phyloP scores from a whole-genome alignment of 53 echinoderm and acorn worm species.

The Echinarachnius parma region DNA sequence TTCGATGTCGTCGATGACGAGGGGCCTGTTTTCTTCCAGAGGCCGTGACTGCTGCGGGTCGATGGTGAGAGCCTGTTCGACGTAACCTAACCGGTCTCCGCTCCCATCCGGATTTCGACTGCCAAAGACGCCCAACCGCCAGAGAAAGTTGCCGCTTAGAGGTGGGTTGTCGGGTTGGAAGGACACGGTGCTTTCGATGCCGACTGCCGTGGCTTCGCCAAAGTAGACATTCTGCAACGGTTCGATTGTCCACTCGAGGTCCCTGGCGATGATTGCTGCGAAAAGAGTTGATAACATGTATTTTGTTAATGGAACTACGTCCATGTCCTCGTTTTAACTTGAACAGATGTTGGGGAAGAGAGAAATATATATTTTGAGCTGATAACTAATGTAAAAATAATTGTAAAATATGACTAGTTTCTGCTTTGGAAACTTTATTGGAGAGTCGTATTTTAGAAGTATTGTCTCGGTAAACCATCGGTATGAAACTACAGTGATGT shows the following conservation, averaged over 20 bases:
- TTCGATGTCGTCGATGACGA: conserved; percentile 41
- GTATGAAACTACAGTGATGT: too few relatives aligned
- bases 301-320: too few relatives aligned
- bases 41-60: conserved; percentile 33
- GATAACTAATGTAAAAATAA: too few relatives aligned
- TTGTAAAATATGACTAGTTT: too few relatives aligned
- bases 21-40: conserved; percentile 29
- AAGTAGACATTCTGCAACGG: neutral
- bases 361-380: too few relatives aligned
- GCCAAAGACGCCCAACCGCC: conserved; percentile 54
- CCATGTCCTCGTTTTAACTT: too few relatives aligned
- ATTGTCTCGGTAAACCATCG: too few relatives aligned
- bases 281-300: too few relatives aligned
- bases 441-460: too few relatives aligned
- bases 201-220: conserved; percentile 17
- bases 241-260: neutral
- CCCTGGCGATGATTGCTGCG: conserved; percentile 64
- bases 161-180: conserved; percentile 31
- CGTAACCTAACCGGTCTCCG: conserved; percentile 55
- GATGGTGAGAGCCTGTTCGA: conserved; percentile 41
- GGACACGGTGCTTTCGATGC: conserved; percentile 15
- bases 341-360: too few relatives aligned
- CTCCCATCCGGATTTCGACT: conserved; percentile 54
- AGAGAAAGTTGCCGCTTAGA: conserved; percentile 20
- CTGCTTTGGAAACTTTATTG: too few relatives aligned